Percentiles rank a stretch among this genome's conserved stretches.
Evolutionary conservation across 2,888 invertebrate species (phyloP).

Genomic region (Isotomurus palustris): DNA sequence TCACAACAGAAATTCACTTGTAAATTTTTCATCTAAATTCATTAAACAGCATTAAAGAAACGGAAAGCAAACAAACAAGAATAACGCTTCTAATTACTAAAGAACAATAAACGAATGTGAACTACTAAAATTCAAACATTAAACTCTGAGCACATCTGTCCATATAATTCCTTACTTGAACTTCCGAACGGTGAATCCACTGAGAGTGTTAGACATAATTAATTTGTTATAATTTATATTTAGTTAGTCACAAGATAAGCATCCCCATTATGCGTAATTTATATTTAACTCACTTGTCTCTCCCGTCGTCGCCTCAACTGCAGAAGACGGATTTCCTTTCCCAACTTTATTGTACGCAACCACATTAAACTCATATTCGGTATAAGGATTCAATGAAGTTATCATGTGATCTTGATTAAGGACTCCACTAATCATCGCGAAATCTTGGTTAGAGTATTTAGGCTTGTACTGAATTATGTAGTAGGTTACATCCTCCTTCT

Average conservation of each 20-base stretch:
- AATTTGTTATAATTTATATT: slow-evolving; percentile 14
- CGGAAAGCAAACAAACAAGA: neutral
- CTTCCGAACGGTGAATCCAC: slow-evolving; percentile 43
- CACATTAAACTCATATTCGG: slow-evolving; percentile 93
- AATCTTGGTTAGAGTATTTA: slow-evolving; percentile 85
- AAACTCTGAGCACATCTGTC: slow-evolving; percentile 1
- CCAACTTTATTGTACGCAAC: slow-evolving; percentile 93
- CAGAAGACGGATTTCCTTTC: slow-evolving; percentile 79
- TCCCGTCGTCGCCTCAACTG: slow-evolving; percentile 88
- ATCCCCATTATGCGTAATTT: neutral
- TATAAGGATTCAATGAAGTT: slow-evolving; percentile 83
- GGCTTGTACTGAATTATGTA: slow-evolving; percentile 96
- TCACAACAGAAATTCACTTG: too few relatives aligned
- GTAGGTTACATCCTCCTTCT: slow-evolving; percentile 79
- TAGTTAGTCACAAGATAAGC: slow-evolving; percentile 3
- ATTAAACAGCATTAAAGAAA: too few relatives aligned
- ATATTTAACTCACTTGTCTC: slow-evolving; percentile 78
- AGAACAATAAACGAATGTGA: too few relatives aligned
- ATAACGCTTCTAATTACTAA: too few relatives aligned
- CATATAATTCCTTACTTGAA: slow-evolving; percentile 37
- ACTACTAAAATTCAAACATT: slow-evolving; percentile 1
- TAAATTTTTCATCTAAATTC: too few relatives aligned
- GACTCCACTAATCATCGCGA: slow-evolving; percentile 87
- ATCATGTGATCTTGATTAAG: slow-evolving; percentile 90
- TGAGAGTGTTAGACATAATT: slow-evolving; percentile 26